phyloP scores from a whole-genome alignment of 1,140 invertebrate species.

The Cylas formicarius region DNA sequence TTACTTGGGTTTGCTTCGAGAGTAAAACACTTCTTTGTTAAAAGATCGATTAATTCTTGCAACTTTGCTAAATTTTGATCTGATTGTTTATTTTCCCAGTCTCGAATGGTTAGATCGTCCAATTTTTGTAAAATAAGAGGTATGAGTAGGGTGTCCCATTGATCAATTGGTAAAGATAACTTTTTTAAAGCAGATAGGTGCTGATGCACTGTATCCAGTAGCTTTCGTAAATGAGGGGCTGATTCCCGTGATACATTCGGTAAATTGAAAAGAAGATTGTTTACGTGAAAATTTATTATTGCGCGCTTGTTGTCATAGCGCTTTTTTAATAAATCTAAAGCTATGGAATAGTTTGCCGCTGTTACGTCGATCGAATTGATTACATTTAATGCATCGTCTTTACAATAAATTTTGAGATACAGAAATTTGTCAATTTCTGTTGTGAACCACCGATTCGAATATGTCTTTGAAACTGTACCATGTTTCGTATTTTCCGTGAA shows the following conservation, averaged over 20 bases:
- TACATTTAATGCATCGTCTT: constrained; percentile 10
- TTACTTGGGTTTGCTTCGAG: constrained; percentile 2
- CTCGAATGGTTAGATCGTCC: constrained; percentile 6
- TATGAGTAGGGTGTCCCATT: constrained; percentile 10
- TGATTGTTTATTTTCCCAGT: constrained; percentile 12
- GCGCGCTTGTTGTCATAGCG: constrained; percentile 9
- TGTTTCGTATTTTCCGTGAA: too few species aligned
- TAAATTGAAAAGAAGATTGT: constrained; percentile 9
- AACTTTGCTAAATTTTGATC: constrained; percentile 3
- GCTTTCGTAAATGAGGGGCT: not conserved
- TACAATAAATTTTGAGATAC: constrained; percentile 12
- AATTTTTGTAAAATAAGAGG: constrained; percentile 14
- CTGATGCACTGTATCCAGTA: constrained; percentile 10
- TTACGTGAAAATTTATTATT: constrained; percentile 7
- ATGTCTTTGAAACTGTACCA: too few species aligned
- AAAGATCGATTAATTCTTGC: constrained; percentile 8
- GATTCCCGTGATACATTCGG: constrained; percentile 6
- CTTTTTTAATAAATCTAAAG: constrained; percentile 6
- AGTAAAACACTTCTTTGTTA: constrained; percentile 11
- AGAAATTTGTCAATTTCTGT: constrained; percentile 7
- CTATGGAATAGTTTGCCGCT: constrained; percentile 5
- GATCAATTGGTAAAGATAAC: constrained; percentile 11
- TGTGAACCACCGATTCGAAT: too few species aligned
- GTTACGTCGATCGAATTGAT: constrained; percentile 4
- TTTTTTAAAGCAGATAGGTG: constrained; percentile 10